Evolutionary conservation across 2,797 vertebrate species (phyloP).

Genomic region (Vipera latastei): DNA sequence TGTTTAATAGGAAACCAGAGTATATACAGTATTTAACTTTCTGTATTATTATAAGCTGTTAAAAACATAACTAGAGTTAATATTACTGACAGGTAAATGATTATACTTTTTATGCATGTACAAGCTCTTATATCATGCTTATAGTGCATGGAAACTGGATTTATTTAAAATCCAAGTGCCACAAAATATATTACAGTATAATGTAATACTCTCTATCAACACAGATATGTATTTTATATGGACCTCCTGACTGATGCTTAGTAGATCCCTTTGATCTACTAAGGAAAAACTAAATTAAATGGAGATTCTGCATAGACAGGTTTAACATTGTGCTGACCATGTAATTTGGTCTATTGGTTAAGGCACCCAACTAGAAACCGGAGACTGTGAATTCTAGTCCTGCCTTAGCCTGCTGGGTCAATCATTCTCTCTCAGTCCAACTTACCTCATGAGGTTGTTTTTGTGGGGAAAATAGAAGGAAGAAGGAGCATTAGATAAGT

Average conservation of each 20-base stretch:
- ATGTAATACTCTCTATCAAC: neutral
- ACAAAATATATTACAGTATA: neutral
- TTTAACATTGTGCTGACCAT: neutral
- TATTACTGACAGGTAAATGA: neutral
- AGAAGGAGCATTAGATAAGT: neutral
- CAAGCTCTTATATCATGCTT: neutral
- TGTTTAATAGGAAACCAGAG: neutral
- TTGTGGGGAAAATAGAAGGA: neutral
- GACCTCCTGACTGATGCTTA: neutral
- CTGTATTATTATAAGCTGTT: neutral
- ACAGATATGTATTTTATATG: neutral
- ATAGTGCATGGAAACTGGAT: neutral
- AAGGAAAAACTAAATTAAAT: neutral
- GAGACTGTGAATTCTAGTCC: neutral
- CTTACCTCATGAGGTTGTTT: neutral
- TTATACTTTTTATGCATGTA: neutral
- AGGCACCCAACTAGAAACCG: neutral
- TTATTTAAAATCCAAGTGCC: slow-evolving; percentile 6
- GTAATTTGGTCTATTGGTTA: neutral
- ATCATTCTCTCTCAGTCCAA: neutral
- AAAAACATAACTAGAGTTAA: neutral
- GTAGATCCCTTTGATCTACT: neutral
- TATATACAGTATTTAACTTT: neutral
- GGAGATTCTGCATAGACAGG: neutral
- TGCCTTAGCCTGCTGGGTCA: neutral